Evolutionary conservation across 2,888 invertebrate genomes (phyloP).

Genomic region (Clivina fossor): DNA sequence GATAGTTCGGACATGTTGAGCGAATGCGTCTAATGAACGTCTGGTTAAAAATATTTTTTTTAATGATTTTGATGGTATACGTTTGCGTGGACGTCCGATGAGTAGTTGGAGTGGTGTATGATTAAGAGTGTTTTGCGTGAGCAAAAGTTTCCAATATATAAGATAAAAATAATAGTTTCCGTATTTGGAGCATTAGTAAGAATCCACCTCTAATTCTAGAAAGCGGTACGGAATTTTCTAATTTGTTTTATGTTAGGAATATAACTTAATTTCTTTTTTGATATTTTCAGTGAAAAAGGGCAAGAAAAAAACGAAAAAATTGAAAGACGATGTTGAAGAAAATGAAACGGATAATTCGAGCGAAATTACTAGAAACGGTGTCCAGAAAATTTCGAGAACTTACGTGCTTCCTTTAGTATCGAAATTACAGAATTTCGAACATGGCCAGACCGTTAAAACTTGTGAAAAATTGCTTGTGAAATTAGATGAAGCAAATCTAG

Average conservation of each 20-base stretch:
- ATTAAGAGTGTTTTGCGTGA: too few relatives aligned
- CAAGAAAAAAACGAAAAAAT: not conserved
- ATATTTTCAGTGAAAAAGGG: not conserved
- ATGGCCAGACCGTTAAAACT: constrained; percentile 5
- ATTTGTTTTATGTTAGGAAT: not conserved
- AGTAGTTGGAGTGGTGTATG: too few relatives aligned
- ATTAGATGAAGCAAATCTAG: not conserved
- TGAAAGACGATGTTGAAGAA: not conserved
- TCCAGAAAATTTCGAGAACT: too few relatives aligned
- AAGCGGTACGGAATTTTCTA: not conserved
- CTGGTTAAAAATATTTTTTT: too few relatives aligned
- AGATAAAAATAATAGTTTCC: constrained; percentile 67
- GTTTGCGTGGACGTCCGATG: too few relatives aligned
- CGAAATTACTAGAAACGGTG: not conserved
- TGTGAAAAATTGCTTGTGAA: constrained; percentile 14
- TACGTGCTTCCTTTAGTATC: constrained; percentile 8
- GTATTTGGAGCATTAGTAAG: constrained; percentile 63
- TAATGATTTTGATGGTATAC: too few relatives aligned
- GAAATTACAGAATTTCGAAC: constrained; percentile 18
- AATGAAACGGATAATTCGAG: not conserved
- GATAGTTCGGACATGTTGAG: too few relatives aligned
- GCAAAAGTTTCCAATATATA: too few relatives aligned
- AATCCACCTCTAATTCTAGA: constrained; percentile 49
- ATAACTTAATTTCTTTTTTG: not conserved
- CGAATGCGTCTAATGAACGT: too few relatives aligned